phyloP scores from a whole-genome alignment of 2,888 invertebrate genomes.

The Eristalis intricaria region DNA sequence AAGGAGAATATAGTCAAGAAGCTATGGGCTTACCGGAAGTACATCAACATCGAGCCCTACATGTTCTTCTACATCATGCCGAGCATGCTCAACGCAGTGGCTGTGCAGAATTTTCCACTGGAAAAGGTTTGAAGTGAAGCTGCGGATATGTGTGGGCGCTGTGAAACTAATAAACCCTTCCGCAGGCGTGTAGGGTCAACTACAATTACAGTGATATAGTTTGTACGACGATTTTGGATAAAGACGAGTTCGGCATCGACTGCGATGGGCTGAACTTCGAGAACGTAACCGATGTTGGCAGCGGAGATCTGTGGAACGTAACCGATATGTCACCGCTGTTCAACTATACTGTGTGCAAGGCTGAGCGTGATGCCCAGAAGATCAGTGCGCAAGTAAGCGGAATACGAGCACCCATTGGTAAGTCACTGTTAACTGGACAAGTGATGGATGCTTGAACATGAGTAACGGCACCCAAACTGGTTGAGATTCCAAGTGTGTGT shows the following conservation, averaged over 20 bases:
- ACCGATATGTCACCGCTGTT: conserved; percentile 74
- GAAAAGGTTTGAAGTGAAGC: conserved; percentile 76
- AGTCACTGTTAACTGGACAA: conserved; percentile 41
- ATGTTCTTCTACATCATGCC: conserved; percentile 80
- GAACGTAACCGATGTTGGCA: conserved; percentile 75
- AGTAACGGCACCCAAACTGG: conserved; percentile 23
- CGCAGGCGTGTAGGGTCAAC: conserved; percentile 79
- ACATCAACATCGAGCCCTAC: conserved; percentile 79
- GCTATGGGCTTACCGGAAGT: conserved; percentile 78
- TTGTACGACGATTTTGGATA: conserved; percentile 79
- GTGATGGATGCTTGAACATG: not conserved
- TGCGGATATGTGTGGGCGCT: not conserved
- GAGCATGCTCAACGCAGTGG: conserved; percentile 78
- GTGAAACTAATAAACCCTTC: not conserved
- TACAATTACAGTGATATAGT: conserved; percentile 77
- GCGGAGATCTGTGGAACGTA: conserved; percentile 70
- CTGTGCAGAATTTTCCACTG: conserved; percentile 79
- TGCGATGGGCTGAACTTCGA: conserved; percentile 77
- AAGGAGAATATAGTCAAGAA: conserved; percentile 77
- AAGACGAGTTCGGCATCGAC: conserved; percentile 77
- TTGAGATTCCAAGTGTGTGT: not conserved
- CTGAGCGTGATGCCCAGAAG: conserved; percentile 80
- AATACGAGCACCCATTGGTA: conserved; percentile 80
- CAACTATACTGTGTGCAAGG: conserved; percentile 80
- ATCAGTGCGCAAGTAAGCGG: conserved; percentile 78